Percentiles rank a stretch among this genome's conserved stretches.
These are phyloP conservation scores for Archilochus colubris DNA, from an alignment of 2,113 vertebrate species.

Conservation along the genomic window DNA sequence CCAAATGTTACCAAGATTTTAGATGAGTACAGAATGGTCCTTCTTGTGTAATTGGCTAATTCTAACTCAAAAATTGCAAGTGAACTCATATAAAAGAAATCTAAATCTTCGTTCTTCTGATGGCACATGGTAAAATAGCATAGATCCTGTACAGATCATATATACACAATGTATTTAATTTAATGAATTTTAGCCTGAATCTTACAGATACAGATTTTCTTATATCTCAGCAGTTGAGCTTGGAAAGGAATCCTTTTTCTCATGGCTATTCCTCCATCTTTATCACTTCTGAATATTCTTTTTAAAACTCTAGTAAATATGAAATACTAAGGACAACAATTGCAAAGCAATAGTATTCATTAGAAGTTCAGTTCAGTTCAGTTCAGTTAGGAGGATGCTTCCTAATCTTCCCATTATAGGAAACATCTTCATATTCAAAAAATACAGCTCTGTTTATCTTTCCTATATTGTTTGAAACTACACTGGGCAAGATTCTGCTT, in stretches of 20 bases:
- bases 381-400: background rate
- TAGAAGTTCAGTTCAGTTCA: too few relatives aligned
- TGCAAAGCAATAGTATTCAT: background rate
- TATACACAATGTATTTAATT: background rate
- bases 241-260: background rate
- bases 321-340: background rate
- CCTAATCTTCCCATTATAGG: background rate
- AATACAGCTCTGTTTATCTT: background rate
- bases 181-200: background rate
- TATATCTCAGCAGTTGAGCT: background rate
- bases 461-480: background rate
- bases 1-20: background rate
- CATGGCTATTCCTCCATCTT: background rate
- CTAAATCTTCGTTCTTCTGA: background rate
- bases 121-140: background rate
- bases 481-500: background rate
- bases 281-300: background rate
- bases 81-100: background rate
- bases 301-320: background rate
- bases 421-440: background rate
- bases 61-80: background rate
- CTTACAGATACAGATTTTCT: background rate
- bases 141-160: background rate
- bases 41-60: background rate
- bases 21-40: background rate